A percentile compares a stretch with the other conserved stretches of the same genome.
These are phyloP conservation scores for Hypotaenidia philippensis DNA, from an alignment of 2,797 vertebrate species.

Conservation along the genomic window DNA sequence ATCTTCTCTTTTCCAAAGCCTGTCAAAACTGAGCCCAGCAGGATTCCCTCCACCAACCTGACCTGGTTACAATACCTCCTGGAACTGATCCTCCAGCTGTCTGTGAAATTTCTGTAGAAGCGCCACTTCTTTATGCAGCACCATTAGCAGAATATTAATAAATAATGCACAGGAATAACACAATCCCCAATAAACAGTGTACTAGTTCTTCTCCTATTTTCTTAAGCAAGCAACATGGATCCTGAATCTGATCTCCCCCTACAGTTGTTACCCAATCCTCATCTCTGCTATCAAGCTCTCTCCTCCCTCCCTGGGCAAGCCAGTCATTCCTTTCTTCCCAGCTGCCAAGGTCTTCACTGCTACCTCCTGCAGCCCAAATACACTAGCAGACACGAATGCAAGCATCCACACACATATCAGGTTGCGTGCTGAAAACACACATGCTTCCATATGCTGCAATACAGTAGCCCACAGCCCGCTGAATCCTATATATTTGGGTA, in stretches of 20 bases:
- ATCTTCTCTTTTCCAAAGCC: slow-evolving; percentile 60
- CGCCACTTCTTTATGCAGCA: slow-evolving; percentile 54
- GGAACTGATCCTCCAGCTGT: slow-evolving; percentile 53
- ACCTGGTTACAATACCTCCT: slow-evolving; percentile 63
- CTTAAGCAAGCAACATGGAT: slow-evolving; percentile 50
- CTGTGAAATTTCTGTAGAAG: slow-evolving; percentile 49
- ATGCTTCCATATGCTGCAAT: background rate
- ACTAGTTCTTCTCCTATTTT: slow-evolving; percentile 6
- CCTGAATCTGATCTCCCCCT: slow-evolving; percentile 54
- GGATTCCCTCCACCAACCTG: slow-evolving; percentile 50
- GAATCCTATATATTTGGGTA: background rate
- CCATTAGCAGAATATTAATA: slow-evolving; percentile 54
- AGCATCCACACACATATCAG: background rate
- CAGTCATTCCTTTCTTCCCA: slow-evolving; percentile 58
- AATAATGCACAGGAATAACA: slow-evolving; percentile 56
- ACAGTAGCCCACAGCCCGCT: background rate
- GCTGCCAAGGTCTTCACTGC: slow-evolving; percentile 7
- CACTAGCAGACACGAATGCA: background rate
- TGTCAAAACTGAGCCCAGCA: slow-evolving; percentile 58
- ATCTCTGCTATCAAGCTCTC: slow-evolving; percentile 11
- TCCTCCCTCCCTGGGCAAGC: slow-evolving; percentile 37
- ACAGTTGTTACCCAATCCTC: slow-evolving; percentile 48
- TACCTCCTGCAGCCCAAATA: slow-evolving; percentile 23
- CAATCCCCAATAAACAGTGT: slow-evolving; percentile 35
- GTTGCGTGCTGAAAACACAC: background rate